Percentiles rank a stretch among this genome's conserved stretches.
Evolutionary conservation across 2,797 vertebrate genomes (phyloP).

Genomic region (Euthynnus affinis): DNA sequence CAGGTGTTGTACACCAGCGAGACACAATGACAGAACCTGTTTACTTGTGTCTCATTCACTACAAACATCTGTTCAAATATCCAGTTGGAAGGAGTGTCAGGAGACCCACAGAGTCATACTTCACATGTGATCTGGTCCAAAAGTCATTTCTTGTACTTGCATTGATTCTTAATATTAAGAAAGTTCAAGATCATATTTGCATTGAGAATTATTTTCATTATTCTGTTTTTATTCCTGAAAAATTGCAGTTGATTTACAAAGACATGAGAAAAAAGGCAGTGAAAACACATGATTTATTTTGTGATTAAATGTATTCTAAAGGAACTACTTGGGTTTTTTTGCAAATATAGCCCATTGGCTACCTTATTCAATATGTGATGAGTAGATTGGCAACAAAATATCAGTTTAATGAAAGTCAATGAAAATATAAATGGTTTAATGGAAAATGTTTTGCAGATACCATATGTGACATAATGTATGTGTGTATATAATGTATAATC

Average conservation of each 20-base stretch:
- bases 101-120: constrained; percentile 25
- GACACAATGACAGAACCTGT: constrained; percentile 75
- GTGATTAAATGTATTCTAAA: not conserved
- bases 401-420: constrained; percentile 43
- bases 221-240: not conserved
- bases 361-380: not conserved
- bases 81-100: constrained; percentile 36
- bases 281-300: not conserved
- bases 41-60: constrained; percentile 68
- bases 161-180: not conserved
- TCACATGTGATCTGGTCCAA: constrained; percentile 15
- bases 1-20: constrained; percentile 75
- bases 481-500: not conserved
- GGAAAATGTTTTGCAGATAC: constrained; percentile 18
- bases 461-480: not conserved
- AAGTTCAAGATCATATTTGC: not conserved
- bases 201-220: not conserved
- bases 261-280: not conserved
- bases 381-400: no score
- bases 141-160: constrained; percentile 13
- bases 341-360: not conserved
- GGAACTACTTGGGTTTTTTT: not conserved
- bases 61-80: constrained; percentile 73
- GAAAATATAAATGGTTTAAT: constrained; percentile 25
- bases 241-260: no score